Conservation (phyloP, 2,797 vertebrate genomes). For the Leuciscus waleckii region DNA sequence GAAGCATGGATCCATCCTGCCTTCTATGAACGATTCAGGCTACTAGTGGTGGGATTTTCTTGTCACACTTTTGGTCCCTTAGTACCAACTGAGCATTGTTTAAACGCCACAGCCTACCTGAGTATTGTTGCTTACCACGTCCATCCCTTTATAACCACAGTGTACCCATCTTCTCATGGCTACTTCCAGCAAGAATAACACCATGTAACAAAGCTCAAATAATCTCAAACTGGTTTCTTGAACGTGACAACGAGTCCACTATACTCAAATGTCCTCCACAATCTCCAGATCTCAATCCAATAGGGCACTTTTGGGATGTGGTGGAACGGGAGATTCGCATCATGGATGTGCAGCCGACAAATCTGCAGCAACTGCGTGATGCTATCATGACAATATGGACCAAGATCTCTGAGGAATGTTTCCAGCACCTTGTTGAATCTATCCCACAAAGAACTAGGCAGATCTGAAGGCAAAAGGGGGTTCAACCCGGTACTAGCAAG, state of each 20-base stretch:
- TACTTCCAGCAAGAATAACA: constrained; percentile 59
- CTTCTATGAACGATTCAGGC: background rate
- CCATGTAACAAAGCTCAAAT: background rate
- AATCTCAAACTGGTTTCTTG: too few relatives aligned
- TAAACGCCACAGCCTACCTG: background rate
- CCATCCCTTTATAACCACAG: constrained; percentile 56
- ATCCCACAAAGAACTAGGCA: background rate
- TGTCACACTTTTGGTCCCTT: background rate
- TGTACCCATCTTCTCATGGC: constrained; percentile 62
- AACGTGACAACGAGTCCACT: background rate
- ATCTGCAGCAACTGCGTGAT: constrained; percentile 67
- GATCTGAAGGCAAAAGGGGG: background rate
- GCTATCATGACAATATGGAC: constrained; percentile 50
- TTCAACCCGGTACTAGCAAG: background rate
- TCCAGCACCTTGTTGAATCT: background rate
- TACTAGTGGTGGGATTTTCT: background rate
- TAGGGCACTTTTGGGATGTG: constrained; percentile 56
- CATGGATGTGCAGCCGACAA: constrained; percentile 69
- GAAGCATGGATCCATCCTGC: background rate
- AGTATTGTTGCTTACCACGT: constrained; percentile 23
- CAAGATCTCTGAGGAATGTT: background rate
- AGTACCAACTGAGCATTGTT: background rate
- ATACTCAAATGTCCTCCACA: background rate
- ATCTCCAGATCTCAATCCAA: background rate
- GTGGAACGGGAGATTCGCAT: constrained; percentile 63